These are phyloP conservation scores for Drosophila baimaii DNA, from an alignment of 1,140 invertebrate genomes.

Conservation along the genomic window DNA sequence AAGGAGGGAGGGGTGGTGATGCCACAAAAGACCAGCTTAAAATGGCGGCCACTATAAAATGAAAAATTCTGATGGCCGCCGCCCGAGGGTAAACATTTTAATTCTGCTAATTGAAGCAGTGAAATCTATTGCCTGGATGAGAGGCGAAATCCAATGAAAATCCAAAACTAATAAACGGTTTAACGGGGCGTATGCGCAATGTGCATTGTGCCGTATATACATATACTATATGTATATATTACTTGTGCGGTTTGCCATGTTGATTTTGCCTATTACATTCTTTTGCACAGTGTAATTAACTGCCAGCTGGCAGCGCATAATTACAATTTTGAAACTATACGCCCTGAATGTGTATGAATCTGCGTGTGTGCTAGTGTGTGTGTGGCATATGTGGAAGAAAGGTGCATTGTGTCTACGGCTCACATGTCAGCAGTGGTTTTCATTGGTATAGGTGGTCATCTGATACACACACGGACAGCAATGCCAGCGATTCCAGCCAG, in stretches of 20 bases:
- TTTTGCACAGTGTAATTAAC: constrained; percentile 57
- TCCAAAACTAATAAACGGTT: constrained; percentile 57
- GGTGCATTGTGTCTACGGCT: constrained; percentile 49
- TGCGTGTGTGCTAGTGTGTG: constrained; percentile 8
- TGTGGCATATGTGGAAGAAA: constrained; percentile 34
- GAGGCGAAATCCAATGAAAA: constrained; percentile 47
- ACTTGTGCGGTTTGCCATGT: constrained; percentile 30
- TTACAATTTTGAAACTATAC: constrained; percentile 53
- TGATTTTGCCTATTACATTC: constrained; percentile 39
- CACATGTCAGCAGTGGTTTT: constrained; percentile 48
- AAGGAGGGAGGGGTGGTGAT: not conserved
- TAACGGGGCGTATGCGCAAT: constrained; percentile 52
- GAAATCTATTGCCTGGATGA: constrained; percentile 16
- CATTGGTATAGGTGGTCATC: constrained; percentile 12
- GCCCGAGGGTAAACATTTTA: constrained; percentile 39
- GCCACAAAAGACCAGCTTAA: constrained; percentile 40
- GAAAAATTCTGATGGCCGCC: constrained; percentile 17
- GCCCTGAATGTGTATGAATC: not conserved
- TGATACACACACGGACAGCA: constrained; percentile 39
- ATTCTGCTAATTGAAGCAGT: constrained; percentile 51
- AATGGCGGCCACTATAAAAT: constrained; percentile 17
- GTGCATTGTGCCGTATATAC: not conserved
- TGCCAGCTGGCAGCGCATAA: constrained; percentile 40
- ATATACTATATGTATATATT: not conserved
- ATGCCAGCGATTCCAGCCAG: too few relatives aligned